Evolutionary conservation across 1,140 invertebrate genomes (phyloP).

Genomic region (Agrypnia vestita): DNA sequence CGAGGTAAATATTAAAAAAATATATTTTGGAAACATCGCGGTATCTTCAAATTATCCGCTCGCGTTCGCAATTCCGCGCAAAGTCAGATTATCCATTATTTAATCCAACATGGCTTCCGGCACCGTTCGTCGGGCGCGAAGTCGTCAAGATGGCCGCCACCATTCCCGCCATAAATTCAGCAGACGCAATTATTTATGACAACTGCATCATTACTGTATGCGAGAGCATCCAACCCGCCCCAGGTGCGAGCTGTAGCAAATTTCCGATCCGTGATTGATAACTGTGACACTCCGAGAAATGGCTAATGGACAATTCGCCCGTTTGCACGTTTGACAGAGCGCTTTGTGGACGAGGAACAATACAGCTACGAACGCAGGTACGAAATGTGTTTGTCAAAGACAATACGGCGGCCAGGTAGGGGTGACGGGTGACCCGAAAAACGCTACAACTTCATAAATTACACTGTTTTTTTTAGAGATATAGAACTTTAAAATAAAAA

Average conservation of each 20-base stretch:
- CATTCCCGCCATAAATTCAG: constrained; percentile 54
- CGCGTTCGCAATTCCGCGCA: neutral
- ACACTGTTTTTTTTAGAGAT: neutral
- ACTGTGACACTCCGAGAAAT: constrained; percentile 52
- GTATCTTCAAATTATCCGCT: too few species aligned
- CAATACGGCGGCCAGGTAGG: constrained; percentile 42
- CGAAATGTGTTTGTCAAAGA: constrained; percentile 46
- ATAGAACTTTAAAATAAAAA: neutral
- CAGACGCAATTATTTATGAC: constrained; percentile 59
- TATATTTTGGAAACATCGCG: too few species aligned
- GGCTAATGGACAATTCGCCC: constrained; percentile 50
- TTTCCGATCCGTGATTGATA: constrained; percentile 56
- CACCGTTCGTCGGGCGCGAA: constrained; percentile 6
- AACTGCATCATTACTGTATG: constrained; percentile 54
- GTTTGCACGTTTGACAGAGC: constrained; percentile 18
- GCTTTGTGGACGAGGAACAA: constrained; percentile 14
- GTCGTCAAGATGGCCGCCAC: constrained; percentile 35
- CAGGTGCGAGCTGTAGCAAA: constrained; percentile 49
- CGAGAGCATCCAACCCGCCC: constrained; percentile 19
- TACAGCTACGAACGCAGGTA: constrained; percentile 48
- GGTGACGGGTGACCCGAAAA: constrained; percentile 25
- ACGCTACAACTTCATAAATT: neutral
- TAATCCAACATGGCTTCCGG: constrained; percentile 31
- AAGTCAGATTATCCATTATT: constrained; percentile 2
- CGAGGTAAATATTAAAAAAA: too few species aligned